Percentiles rank a stretch among this genome's conserved stretches.
These are phyloP conservation scores for Clepsis dumicolana DNA, from an alignment of 2,888 invertebrate species.

Conservation along the genomic window DNA sequence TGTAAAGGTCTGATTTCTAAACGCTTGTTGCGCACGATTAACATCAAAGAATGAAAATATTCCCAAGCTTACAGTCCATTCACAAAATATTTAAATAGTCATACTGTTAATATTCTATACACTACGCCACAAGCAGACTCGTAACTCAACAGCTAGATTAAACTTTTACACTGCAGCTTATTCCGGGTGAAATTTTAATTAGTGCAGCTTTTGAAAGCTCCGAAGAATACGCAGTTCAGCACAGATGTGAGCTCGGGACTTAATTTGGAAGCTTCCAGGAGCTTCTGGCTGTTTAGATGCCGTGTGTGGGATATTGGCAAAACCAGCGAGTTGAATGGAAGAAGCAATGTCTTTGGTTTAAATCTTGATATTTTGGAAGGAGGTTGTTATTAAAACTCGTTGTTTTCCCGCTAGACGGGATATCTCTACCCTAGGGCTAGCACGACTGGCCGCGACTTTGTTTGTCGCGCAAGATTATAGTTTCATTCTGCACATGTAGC, in stretches of 20 bases:
- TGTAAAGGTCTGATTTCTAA: too few relatives aligned
- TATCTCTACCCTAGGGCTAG: too few relatives aligned
- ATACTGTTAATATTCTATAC: slow-evolving; percentile 16
- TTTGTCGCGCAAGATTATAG: too few relatives aligned
- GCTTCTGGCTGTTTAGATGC: slow-evolving; percentile 22
- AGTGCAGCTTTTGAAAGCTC: slow-evolving; percentile 31
- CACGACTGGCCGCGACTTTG: too few relatives aligned
- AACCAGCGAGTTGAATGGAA: not conserved
- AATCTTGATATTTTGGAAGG: not conserved
- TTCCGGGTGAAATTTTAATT: slow-evolving; percentile 44
- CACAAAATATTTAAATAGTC: too few relatives aligned
- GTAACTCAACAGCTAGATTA: slow-evolving; percentile 44
- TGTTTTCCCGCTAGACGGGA: not conserved
- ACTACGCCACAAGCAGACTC: slow-evolving; percentile 11
- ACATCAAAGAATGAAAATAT: too few relatives aligned
- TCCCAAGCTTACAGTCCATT: too few relatives aligned
- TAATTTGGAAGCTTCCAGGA: slow-evolving; percentile 22
- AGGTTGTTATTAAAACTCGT: not conserved
- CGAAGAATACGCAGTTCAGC: slow-evolving; percentile 29
- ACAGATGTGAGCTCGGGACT: slow-evolving; percentile 25
- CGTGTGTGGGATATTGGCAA: not conserved
- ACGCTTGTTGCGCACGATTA: too few relatives aligned
- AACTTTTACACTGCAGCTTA: slow-evolving; percentile 40
- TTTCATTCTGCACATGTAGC: too few relatives aligned
- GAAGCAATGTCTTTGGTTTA: not conserved